These are phyloP conservation scores for Calliopsis andreniformis DNA, from an alignment of 1,140 invertebrate species.

Conservation along the genomic window DNA sequence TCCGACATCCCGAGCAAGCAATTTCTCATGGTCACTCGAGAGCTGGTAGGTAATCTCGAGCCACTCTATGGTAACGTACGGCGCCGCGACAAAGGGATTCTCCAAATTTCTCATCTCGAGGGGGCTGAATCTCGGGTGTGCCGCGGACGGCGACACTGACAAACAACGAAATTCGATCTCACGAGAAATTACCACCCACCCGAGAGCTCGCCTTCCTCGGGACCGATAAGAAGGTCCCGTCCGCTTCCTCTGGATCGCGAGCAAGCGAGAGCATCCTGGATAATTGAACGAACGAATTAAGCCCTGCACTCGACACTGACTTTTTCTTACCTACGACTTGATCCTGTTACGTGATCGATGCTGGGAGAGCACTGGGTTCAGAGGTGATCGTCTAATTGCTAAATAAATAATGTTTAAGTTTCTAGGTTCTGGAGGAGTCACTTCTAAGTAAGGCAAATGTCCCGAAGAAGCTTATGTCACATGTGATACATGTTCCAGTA, in stretches of 20 bases:
- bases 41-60: conserved; percentile 61
- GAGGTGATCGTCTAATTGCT: no score
- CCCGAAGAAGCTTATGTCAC: no score
- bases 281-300: conserved; percentile 5
- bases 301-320: background rate
- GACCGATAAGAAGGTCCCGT: background rate
- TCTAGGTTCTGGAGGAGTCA: no score
- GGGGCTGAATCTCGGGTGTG: conserved; percentile 31
- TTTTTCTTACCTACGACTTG: no score
- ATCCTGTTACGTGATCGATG: background rate
- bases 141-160: conserved; percentile 42
- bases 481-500: no score
- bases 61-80: conserved; percentile 58
- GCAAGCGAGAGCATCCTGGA: background rate
- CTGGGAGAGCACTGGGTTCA: no score
- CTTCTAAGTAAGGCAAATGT: no score
- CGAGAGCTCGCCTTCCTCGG: background rate
- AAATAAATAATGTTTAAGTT: no score
- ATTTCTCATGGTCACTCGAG: conserved; percentile 69
- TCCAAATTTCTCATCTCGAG: conserved; percentile 61
- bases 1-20: conserved; percentile 67
- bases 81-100: conserved; percentile 64
- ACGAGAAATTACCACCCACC: conserved; percentile 11
- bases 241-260: background rate
- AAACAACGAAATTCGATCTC: conserved; percentile 62